Evolutionary conservation across 64 coral and sea anemone genomes (phyloP), one percentile per base, ranked within the genome.

Genomic region (Dendronephthya gigantea): DNA sequence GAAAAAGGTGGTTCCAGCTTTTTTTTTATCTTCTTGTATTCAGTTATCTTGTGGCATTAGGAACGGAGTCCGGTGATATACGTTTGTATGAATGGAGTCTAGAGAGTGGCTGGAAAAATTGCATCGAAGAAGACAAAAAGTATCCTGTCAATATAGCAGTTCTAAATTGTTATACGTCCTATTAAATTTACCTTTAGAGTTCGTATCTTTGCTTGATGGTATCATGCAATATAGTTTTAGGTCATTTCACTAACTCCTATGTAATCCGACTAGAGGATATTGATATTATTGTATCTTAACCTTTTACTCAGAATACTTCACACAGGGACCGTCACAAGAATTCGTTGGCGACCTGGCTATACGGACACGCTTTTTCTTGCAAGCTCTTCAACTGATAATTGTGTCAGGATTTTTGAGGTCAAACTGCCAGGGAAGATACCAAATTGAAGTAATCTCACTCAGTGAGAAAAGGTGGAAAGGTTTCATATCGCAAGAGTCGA

Each of bases 41-140:
- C 86, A 95, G 93, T 48, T 95, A 92, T 74, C 41, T 87, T 29
- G 58, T 92, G 43, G 86, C 90, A 15, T 76, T 93, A 87, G 89
- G 90, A 5, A 85, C 68, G 29, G 92, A 93, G 43, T 91, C 89
- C 25, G 94, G 92, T 31, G 87, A 83, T 12, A 88, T 97, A 17
- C 83, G 52, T 51, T 83, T 97, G 40, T 89, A 88, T 88, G 83
- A 89, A 13, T 97, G 94, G 92, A 48, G 28, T 89, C 16, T 74
- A 0, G 33, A 2, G 49, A 47, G 40, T 45, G 34, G 25, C 36
- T 82, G 70, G 48, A 68, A 49, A 9, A 37, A 68, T 35, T 1
- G 16, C 19, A 66, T 83, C 12, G 11, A 7, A 35, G 8, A 75
- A 75, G 69, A 38, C 28, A 75, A 31, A 75, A 75, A 12, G 69